Conservation (phyloP, 2,113 vertebrate genomes). For the Oncorhynchus kisutch region DNA sequence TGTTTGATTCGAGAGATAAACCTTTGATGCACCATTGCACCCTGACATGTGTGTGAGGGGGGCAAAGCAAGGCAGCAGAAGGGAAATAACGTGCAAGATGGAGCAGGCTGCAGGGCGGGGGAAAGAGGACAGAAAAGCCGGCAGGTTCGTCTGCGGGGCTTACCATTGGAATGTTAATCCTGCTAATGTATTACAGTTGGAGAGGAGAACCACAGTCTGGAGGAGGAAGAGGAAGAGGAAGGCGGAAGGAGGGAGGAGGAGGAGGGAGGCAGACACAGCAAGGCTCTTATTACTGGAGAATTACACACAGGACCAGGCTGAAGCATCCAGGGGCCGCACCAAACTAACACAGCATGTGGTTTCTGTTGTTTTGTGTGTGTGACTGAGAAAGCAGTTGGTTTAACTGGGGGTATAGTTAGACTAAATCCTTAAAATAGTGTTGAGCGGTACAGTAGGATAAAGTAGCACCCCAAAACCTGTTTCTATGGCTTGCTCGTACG, state of each 20-base stretch:
- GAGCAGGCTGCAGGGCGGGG: slow-evolving; percentile 46
- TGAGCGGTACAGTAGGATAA: not conserved
- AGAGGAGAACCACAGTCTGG: slow-evolving; percentile 58
- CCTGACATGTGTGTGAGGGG: not conserved
- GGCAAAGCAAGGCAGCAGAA: slow-evolving; percentile 54
- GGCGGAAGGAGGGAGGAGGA: slow-evolving; percentile 36
- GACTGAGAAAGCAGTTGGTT: not conserved
- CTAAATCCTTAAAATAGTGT: not conserved
- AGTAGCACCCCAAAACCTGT: not conserved
- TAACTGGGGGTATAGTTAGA: not conserved
- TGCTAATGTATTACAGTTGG: slow-evolving; percentile 72
- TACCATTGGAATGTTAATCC: slow-evolving; percentile 75
- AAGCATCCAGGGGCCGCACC: not conserved
- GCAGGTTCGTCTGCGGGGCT: slow-evolving; percentile 48
- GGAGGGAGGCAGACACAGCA: slow-evolving; percentile 1
- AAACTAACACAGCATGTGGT: not conserved
- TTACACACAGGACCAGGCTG: not conserved
- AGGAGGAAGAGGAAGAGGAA: slow-evolving; percentile 39
- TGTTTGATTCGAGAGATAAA: too few species aligned
- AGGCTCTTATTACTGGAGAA: not conserved
- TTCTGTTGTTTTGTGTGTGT: slow-evolving; percentile 6
- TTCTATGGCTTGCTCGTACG: not conserved
- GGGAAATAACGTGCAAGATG: slow-evolving; percentile 56
- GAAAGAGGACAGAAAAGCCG: slow-evolving; percentile 45
- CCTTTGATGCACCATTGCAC: not conserved